Conservation (phyloP, 1,140 invertebrate genomes). For the Drosophila ohnishii region DNA sequence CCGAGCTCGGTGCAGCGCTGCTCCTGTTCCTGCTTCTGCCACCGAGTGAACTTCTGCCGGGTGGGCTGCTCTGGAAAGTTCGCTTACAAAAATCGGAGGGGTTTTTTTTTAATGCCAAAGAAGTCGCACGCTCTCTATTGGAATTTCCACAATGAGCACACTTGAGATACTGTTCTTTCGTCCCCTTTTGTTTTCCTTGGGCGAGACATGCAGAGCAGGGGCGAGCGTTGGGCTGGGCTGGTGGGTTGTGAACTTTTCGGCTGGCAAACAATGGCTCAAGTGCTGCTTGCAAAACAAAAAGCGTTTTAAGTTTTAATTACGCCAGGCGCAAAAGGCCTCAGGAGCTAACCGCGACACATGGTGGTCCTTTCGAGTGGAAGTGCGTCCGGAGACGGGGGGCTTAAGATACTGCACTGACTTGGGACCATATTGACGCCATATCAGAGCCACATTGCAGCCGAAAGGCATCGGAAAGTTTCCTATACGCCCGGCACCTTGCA, state of each 20-base stretch:
- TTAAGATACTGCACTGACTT: constrained; percentile 14
- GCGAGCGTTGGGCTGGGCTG: constrained; percentile 8
- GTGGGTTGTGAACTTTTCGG: constrained; percentile 66
- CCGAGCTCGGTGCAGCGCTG: constrained; percentile 27
- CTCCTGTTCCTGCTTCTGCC: not conserved
- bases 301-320: constrained; percentile 81
- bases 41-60: constrained; percentile 32
- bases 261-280: constrained; percentile 75
- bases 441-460: constrained; percentile 11
- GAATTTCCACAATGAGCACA: constrained; percentile 77
- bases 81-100: constrained; percentile 37
- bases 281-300: constrained; percentile 81
- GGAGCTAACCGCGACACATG: constrained; percentile 50
- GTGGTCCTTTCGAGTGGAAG: constrained; percentile 43
- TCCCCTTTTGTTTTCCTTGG: constrained; percentile 14
- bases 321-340: constrained; percentile 57
- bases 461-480: constrained; percentile 29
- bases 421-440: constrained; percentile 16
- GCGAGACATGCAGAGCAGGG: constrained; percentile 48
- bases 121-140: constrained; percentile 78
- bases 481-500: constrained; percentile 31
- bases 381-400: not conserved
- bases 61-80: constrained; percentile 41
- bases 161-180: constrained; percentile 57
- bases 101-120: constrained; percentile 27